Conservation (phyloP, 2,113 vertebrate species). For the Pygoscelis adeliae region DNA sequence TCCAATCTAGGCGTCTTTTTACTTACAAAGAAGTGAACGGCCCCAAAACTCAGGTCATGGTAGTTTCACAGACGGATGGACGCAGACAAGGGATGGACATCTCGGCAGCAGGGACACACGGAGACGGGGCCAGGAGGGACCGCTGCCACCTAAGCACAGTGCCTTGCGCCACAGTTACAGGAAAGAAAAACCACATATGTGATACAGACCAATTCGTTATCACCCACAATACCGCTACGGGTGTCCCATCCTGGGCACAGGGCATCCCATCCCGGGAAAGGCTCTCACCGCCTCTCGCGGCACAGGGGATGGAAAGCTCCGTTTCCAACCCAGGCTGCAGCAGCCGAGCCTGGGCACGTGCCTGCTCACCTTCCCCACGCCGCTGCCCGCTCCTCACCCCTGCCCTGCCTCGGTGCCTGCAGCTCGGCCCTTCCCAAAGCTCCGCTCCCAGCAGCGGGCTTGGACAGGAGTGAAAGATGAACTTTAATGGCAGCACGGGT, state of each 20-base stretch:
- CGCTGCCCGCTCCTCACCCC: not conserved
- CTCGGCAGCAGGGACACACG: too few relatives aligned
- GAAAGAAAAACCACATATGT: accelerated
- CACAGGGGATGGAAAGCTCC: not conserved
- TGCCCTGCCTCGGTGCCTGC: not conserved
- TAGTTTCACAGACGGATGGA: not conserved
- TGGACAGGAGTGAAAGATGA: accelerated
- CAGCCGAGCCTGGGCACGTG: accelerated
- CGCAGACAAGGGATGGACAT: not conserved
- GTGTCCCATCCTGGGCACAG: not conserved
- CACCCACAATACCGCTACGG: accelerated
- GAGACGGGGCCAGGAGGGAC: not conserved
- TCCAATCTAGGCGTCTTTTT: not conserved
- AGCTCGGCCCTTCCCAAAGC: not conserved
- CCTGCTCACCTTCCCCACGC: accelerated
- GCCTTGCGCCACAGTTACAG: accelerated
- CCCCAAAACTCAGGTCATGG: not conserved
- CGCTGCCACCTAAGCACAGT: accelerated
- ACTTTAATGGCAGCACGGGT: accelerated
- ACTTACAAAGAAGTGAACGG: not conserved
- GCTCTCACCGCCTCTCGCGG: accelerated
- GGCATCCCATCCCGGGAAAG: not conserved
- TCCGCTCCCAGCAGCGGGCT: not conserved
- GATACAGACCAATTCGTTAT: accelerated
- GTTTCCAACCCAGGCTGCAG: not conserved